Percentiles rank a stretch among this genome's conserved stretches.
Evolutionary conservation across 2,888 invertebrate species (phyloP).

Genomic region (Epinotia ramella): DNA sequence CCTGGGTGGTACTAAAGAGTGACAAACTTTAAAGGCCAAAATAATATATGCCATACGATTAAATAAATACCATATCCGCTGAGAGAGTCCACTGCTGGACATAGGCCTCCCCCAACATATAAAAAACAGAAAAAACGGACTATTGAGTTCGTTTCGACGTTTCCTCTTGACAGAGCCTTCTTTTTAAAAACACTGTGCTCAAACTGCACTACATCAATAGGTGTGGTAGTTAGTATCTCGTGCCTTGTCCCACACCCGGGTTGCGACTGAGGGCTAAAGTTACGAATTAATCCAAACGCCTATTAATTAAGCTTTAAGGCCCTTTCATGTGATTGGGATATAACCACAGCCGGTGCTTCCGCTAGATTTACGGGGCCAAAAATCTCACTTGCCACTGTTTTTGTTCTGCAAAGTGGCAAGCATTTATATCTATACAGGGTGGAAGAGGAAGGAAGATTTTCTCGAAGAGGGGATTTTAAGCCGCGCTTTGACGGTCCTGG

Average conservation of each 20-base stretch:
- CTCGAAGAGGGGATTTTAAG: not conserved
- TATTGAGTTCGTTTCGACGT: too few relatives aligned
- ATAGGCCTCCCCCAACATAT: too few relatives aligned
- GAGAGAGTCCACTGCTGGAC: too few relatives aligned
- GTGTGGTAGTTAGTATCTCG: not conserved
- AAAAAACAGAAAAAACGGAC: too few relatives aligned
- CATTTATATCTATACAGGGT: not conserved
- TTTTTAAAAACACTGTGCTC: too few relatives aligned
- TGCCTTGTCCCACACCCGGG: slow-evolving; percentile 28
- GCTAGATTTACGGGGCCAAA: slow-evolving; percentile 41
- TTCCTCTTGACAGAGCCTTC: too few relatives aligned
- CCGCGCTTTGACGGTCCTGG: too few relatives aligned
- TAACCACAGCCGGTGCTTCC: slow-evolving; percentile 43
- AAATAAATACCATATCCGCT: too few relatives aligned
- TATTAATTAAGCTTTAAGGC: slow-evolving; percentile 63
- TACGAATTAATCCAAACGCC: slow-evolving; percentile 59
- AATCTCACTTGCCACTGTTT: slow-evolving; percentile 28
- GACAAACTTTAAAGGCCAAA: too few relatives aligned
- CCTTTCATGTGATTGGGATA: slow-evolving; percentile 48
- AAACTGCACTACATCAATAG: not conserved
- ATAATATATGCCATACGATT: too few relatives aligned
- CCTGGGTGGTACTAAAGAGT: too few relatives aligned
- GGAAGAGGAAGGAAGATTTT: not conserved
- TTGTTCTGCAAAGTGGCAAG: slow-evolving; percentile 9
- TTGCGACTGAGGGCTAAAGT: slow-evolving; percentile 51